Conservation (phyloP, 2,797 vertebrate species). For the Sebastes minor region DNA sequence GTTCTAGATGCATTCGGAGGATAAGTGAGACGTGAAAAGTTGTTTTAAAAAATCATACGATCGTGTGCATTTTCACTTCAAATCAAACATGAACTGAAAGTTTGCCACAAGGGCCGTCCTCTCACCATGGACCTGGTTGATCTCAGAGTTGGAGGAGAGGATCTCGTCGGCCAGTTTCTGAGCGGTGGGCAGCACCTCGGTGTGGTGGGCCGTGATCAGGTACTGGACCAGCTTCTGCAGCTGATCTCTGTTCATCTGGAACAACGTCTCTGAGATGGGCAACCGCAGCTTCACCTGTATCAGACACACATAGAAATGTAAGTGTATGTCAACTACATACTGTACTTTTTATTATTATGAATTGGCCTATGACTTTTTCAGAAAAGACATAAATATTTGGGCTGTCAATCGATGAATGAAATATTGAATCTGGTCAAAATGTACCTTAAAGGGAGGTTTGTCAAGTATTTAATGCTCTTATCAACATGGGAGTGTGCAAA, state of each 20-base stretch:
- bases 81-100: background rate
- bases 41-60: background rate
- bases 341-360: background rate
- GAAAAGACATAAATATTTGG: background rate
- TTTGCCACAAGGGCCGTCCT: background rate
- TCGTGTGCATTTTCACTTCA: background rate
- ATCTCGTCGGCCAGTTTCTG: slow-evolving; percentile 99
- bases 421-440: too few species aligned
- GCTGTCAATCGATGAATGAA: too few species aligned
- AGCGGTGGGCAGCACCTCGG: slow-evolving; percentile 97
- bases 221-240: slow-evolving; percentile 99
- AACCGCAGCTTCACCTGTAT: slow-evolving; percentile 95
- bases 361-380: background rate
- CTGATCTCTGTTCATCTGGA: slow-evolving; percentile 99
- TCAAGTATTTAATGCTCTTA: too few species aligned
- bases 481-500: too few species aligned
- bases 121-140: slow-evolving; percentile 99
- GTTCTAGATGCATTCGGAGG: background rate
- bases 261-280: slow-evolving; percentile 98
- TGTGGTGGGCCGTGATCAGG: slow-evolving; percentile 98
- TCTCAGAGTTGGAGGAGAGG: slow-evolving; percentile 98
- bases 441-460: too few species aligned
- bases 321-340: background rate
- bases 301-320: background rate
- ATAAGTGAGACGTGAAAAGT: background rate